Evolutionary conservation across 2,113 vertebrate species (phyloP).

Genomic region (Misgurnus mizolepis): DNA sequence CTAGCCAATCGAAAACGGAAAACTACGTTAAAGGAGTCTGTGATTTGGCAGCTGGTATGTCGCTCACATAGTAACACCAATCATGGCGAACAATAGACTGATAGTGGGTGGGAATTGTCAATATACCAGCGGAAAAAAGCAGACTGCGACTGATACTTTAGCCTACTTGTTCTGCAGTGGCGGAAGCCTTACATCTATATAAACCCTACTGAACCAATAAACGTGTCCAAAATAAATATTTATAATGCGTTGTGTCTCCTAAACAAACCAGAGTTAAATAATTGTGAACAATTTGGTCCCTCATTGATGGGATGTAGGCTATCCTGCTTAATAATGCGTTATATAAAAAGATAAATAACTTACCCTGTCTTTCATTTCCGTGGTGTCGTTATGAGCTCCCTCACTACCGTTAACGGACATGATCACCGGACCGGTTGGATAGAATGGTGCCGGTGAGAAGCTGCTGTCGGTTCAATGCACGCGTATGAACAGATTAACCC

Average conservation of each 20-base stretch:
- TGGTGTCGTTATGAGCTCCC: constrained; percentile 56
- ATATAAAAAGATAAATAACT: constrained; percentile 18
- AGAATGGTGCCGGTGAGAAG: not conserved
- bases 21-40: not conserved
- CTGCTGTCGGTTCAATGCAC: not conserved
- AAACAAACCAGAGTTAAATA: not conserved
- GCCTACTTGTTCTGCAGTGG: constrained; percentile 1
- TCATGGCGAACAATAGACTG: not conserved
- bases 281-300: not conserved
- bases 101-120: no score
- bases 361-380: constrained; percentile 70
- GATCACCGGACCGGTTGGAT: constrained; percentile 41
- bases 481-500: constrained; percentile 39
- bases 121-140: no score
- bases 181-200: not conserved
- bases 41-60: constrained; percentile 2
- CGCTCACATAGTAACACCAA: not conserved
- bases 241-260: not conserved
- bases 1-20: not conserved
- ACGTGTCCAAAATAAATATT: not conserved
- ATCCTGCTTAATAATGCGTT: not conserved
- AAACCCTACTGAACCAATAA: not conserved
- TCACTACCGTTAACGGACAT: constrained; percentile 64
- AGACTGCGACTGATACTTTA: no score
- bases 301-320: no score